Conservation (phyloP, 2,797 vertebrate species). For the Chiropotes sagulatus region DNA sequence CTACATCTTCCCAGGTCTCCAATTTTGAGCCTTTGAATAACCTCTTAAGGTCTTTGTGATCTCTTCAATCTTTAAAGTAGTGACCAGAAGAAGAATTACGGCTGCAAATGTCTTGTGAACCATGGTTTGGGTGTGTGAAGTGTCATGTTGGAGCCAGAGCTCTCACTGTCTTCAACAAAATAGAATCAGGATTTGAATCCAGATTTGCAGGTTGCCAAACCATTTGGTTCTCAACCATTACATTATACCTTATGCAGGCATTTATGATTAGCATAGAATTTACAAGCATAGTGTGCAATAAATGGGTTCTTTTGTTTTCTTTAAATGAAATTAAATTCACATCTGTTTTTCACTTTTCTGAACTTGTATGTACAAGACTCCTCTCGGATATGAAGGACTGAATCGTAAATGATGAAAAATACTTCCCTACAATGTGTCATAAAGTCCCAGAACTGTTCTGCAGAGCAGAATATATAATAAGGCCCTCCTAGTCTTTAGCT, state of each 20-base stretch:
- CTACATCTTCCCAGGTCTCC: neutral
- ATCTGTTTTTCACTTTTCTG: neutral
- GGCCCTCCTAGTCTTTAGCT: neutral
- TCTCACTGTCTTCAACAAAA: neutral
- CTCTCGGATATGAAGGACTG: neutral
- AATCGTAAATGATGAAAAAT: neutral
- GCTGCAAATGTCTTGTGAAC: neutral
- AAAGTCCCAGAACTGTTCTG: neutral
- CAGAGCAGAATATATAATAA: neutral
- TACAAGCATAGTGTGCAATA: neutral
- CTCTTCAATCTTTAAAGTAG: neutral
- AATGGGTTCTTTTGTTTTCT: neutral
- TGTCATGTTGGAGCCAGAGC: neutral
- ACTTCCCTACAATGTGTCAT: neutral
- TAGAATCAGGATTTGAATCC: neutral
- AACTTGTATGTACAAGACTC: neutral
- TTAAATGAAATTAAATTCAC: neutral
- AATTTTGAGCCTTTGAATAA: neutral
- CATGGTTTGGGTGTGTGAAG: no score
- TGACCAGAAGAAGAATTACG: neutral
- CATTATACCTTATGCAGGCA: neutral
- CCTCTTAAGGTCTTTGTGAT: neutral
- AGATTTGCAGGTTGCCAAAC: neutral
- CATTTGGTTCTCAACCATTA: neutral
- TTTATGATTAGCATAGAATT: neutral